Evolutionary conservation across 2,888 invertebrate species (phyloP), one percentile per base, ranked within the genome.

Genomic region (Prosopocoilus inquinatus): DNA sequence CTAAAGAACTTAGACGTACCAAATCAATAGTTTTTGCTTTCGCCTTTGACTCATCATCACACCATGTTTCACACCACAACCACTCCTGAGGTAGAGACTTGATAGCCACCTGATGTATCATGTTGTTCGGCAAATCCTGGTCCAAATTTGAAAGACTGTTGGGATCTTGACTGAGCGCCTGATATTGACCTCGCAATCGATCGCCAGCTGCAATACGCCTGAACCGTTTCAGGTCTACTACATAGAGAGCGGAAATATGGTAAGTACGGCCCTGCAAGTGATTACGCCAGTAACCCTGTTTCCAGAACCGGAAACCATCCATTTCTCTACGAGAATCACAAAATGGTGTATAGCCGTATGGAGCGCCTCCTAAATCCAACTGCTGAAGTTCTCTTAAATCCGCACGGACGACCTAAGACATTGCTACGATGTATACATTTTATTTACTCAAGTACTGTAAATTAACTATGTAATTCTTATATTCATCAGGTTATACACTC

Each of bases 51-150:
- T 78, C 84, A 64, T 96, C 90, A 70, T 93, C 93, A 75, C 99
- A 99, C 99, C 99, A 99, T 0, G 99, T 99, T 80, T 99, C 98
- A 76, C 99, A 99, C 96, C 97, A 99, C 56, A 99, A 80, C 99
- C 99, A 99, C 75, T 99, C 98, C 74, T 99, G 98, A 0, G 99
- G 99, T 67, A 99, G 80, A 1, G 97, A 96, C 78, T 98, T 99
- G 64, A 99, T 97, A 4, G 93, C 88, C 52, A 96, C 96, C 81
- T 99, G 99, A 78, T 99, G 98, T 61, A 99, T 98, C 99, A 99
- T 99, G 77, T 99, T 99, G 79, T 99, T 99, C 0, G 99, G 99
- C 62, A 99, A 82, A 80, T 99, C 98, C 84, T 96, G 86, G 76
- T 88, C 88, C 79, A 82, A 64, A 78, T 99, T 99, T 5, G 97